phyloP scores from a whole-genome alignment of 2,888 invertebrate species.

The Schrankia costaestrigalis region DNA sequence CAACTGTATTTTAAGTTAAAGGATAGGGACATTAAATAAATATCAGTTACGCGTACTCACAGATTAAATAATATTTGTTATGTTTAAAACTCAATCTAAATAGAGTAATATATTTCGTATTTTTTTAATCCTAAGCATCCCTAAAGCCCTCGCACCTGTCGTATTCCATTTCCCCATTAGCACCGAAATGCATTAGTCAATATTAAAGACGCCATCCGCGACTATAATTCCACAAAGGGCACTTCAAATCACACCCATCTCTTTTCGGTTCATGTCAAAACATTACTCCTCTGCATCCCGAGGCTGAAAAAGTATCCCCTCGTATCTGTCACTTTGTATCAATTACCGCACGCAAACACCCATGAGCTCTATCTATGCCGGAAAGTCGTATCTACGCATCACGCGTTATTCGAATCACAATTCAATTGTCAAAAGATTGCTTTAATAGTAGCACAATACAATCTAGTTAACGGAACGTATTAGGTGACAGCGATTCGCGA shows the following conservation, averaged over 20 bases:
- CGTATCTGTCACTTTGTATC: constrained; percentile 78
- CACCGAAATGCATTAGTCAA: constrained; percentile 78
- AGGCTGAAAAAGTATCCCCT: constrained; percentile 72
- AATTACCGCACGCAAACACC: constrained; percentile 80
- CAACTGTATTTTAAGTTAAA: no score
- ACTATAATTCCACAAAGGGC: constrained; percentile 80
- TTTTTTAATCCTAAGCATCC: constrained; percentile 43
- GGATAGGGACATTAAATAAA: no score
- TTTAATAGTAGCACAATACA: constrained; percentile 65
- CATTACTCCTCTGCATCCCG: constrained; percentile 67
- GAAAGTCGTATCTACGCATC: constrained; percentile 68
- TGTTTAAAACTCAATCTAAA: not conserved
- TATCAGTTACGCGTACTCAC: no score
- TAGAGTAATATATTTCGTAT: constrained; percentile 24
- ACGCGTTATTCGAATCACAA: constrained; percentile 65
- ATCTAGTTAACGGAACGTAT: constrained; percentile 57
- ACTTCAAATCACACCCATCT: constrained; percentile 80
- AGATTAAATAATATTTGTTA: not conserved
- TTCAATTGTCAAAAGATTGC: constrained; percentile 79
- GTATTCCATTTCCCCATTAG: constrained; percentile 69
- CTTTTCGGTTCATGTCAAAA: constrained; percentile 77
- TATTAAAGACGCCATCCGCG: constrained; percentile 78
- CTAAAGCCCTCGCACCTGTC: constrained; percentile 72
- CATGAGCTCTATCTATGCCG: constrained; percentile 45
- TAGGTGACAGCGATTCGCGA: constrained; percentile 37